Evolutionary conservation across 2,797 vertebrate genomes (phyloP).

Genomic region (Chloroceryle amazona): DNA sequence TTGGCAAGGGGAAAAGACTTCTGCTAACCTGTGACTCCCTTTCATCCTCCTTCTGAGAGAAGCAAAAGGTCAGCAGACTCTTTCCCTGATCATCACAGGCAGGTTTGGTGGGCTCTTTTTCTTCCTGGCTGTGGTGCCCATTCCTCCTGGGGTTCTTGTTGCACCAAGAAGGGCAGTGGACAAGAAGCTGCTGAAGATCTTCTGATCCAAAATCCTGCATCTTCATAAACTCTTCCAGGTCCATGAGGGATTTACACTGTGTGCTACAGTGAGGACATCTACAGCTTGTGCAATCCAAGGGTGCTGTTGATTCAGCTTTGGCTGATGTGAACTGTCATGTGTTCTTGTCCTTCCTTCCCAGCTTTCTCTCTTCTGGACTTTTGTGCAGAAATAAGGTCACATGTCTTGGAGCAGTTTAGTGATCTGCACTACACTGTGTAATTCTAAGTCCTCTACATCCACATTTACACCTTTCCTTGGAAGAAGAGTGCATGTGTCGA

Average conservation of each 20-base stretch:
- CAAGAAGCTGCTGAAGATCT: background rate
- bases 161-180: background rate
- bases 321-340: background rate
- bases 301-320: background rate
- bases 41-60: background rate
- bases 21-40: background rate
- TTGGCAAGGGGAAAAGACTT: slow-evolving; percentile 19
- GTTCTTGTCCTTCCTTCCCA: background rate
- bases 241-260: fast-evolving
- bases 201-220: fast-evolving
- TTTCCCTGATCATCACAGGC: background rate
- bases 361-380: background rate
- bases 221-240: background rate
- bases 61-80: fast-evolving
- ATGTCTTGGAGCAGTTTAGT: background rate
- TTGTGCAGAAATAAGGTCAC: background rate
- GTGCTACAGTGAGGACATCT: background rate
- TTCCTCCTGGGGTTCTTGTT: background rate
- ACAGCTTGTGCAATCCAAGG: background rate
- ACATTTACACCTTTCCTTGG: background rate
- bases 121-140: background rate
- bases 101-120: background rate
- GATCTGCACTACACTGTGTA: background rate
- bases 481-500: background rate
- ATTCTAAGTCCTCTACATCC: background rate